Evolutionary conservation across 92 coral and sea anemone genomes (phyloP), one percentile per base, ranked within the genome.

Genomic region (Parazoanthus darwini): DNA sequence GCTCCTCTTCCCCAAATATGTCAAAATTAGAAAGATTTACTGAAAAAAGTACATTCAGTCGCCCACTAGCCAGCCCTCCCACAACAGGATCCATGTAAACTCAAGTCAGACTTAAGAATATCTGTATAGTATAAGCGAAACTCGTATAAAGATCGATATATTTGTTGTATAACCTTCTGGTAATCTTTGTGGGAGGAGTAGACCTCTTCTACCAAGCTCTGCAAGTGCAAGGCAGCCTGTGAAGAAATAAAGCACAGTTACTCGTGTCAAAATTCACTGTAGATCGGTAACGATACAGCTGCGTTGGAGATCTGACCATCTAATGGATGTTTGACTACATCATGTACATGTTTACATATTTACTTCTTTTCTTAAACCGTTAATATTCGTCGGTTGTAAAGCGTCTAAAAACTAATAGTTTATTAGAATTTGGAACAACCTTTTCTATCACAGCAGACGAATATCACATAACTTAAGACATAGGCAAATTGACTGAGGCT

Each of bases 131-230:
- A 82, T 9, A 1, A 42, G 46, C 70, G 9, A 23, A 43, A 15
- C 44, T 20, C 13, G n/a, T 46, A n/a, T n/a, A 79, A 79, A 8
- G 22, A 8, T 25, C 15, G 37, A 48, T 44, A n/a, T 79, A 51
- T 67, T 36, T 66, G 37, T 5, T 25, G 20, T 14, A 84, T 46
- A 83, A 95, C 99, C 99, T 95, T 95, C 99, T 68, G 98, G 95
- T 5, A 97, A 92, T 78, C 99, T 78, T 36, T 97, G 94, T 39
- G 99, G 99, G 7, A 97, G 91, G 43, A 97, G 94, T 38, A 95
- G 92, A 48, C 99, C 99, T 90, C 99, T 88, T 18, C 99, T 92
- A 54, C 99, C 99, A 79, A 97, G 98, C 81, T 97, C 99, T 35
- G 99, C 99, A 33, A 97, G 90, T 1, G 99, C 98, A 50, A 97